phyloP scores from a whole-genome alignment of 92 coral and sea anemone species.

The Pocillopora meandrina region DNA sequence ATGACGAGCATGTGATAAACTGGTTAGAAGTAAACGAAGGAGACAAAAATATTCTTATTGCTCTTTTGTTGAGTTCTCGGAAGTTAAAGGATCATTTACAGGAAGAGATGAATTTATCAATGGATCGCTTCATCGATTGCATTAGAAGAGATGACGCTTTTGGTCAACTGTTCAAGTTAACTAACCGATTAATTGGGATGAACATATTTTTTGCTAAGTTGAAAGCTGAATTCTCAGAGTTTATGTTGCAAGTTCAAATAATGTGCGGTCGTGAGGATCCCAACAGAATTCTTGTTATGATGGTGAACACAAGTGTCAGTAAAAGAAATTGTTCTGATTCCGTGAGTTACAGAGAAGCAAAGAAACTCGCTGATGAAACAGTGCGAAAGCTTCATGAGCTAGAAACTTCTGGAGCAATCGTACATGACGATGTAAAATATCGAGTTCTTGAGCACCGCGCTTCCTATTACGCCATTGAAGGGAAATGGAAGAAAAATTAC shows the following conservation, averaged over 20 bases:
- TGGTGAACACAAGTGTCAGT: not conserved
- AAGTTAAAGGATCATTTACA: slow-evolving; percentile 1
- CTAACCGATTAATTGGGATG: not conserved
- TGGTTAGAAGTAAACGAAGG: not conserved
- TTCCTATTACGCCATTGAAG: not conserved
- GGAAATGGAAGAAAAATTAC: not conserved
- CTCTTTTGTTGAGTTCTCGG: not conserved
- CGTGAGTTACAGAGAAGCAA: not conserved
- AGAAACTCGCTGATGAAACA: not conserved
- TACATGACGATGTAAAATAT: not conserved
- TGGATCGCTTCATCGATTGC: not conserved
- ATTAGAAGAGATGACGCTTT: not conserved
- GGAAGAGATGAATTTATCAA: not conserved
- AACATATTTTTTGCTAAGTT: not conserved
- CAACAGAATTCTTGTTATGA: not conserved
- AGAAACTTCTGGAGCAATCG: not conserved
- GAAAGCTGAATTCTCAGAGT: not conserved
- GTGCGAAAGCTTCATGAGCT: not conserved
- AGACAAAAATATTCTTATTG: not conserved
- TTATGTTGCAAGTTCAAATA: not conserved
- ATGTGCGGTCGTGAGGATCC: not conserved
- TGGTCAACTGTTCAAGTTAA: not conserved
- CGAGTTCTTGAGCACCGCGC: not conserved
- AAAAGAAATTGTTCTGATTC: not conserved
- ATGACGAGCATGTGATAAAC: not conserved